Conservation (phyloP, 30 jellyfish, hydroid and myxozoan genomes). For the Aurelia sp. region DNA sequence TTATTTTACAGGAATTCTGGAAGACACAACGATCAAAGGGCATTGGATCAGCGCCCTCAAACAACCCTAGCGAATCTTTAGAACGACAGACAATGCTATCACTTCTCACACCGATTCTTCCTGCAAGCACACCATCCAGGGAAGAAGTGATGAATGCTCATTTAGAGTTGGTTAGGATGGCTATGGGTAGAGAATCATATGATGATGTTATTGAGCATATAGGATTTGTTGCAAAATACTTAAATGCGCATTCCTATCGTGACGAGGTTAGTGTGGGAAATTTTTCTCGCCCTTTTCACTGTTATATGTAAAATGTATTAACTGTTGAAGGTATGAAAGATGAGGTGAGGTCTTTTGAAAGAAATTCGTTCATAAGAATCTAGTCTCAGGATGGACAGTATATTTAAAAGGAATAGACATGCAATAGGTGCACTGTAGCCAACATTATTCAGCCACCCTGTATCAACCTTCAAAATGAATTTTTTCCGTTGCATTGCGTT, state of each 20-base stretch:
- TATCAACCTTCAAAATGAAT: too few species aligned
- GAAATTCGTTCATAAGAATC: too few species aligned
- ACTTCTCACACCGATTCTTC: background rate
- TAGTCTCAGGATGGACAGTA: too few species aligned
- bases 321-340: too few species aligned
- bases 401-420: too few species aligned
- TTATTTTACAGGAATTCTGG: conserved; percentile 33
- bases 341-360: too few species aligned
- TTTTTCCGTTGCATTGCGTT: too few species aligned
- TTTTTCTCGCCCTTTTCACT: background rate
- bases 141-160: conserved; percentile 8
- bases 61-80: conserved; percentile 7
- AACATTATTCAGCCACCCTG: too few species aligned
- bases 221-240: background rate
- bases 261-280: conserved; percentile 23
- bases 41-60: background rate
- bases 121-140: background rate
- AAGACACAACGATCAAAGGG: conserved; percentile 37
- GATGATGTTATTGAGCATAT: conserved; percentile 7
- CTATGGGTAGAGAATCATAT: background rate
- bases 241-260: background rate
- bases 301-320: too few species aligned
- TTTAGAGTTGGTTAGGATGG: background rate
- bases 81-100: conserved; percentile 13
- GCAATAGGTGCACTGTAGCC: too few species aligned